Evolutionary conservation across 1,140 invertebrate genomes (phyloP).

Genomic region (Andrena cerasifolii): DNA sequence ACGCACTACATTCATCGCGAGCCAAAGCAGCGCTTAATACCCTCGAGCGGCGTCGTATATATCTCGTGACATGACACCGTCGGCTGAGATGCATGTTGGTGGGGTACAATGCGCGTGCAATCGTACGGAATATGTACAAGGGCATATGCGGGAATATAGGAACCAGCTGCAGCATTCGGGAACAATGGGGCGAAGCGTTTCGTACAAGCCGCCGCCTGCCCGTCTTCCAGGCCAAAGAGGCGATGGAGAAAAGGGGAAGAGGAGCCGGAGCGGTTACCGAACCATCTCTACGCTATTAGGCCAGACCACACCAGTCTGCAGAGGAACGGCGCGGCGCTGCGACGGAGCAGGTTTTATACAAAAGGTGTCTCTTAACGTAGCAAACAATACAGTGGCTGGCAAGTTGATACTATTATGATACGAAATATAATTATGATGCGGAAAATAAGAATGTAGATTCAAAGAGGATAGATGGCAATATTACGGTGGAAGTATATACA

Average conservation of each 20-base stretch:
- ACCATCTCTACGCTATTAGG: conserved; percentile 43
- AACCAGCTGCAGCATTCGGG: conserved; percentile 61
- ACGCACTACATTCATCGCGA: neutral
- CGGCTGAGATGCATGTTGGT: conserved; percentile 13
- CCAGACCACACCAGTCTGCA: no score
- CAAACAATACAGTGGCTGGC: no score
- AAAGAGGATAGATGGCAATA: no score
- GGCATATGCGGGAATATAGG: conserved; percentile 50
- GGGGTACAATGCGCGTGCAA: conserved; percentile 50
- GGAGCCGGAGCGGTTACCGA: conserved; percentile 12
- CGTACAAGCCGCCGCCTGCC: conserved; percentile 57
- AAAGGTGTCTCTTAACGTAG: no score
- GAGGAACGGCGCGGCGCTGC: no score
- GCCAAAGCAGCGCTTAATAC: conserved; percentile 1
- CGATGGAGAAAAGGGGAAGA: neutral
- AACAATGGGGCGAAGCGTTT: conserved; percentile 62
- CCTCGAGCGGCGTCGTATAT: neutral
- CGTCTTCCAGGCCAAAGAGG: conserved; percentile 47
- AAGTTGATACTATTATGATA: no score
- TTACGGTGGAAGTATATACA: no score
- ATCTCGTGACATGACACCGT: conserved; percentile 42
- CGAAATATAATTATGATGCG: no score
- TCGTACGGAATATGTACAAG: conserved; percentile 51
- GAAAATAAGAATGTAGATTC: no score
- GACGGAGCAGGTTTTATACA: no score